phyloP scores from a whole-genome alignment of 1,140 invertebrate genomes.

The Zaprionus kolodkinae region DNA sequence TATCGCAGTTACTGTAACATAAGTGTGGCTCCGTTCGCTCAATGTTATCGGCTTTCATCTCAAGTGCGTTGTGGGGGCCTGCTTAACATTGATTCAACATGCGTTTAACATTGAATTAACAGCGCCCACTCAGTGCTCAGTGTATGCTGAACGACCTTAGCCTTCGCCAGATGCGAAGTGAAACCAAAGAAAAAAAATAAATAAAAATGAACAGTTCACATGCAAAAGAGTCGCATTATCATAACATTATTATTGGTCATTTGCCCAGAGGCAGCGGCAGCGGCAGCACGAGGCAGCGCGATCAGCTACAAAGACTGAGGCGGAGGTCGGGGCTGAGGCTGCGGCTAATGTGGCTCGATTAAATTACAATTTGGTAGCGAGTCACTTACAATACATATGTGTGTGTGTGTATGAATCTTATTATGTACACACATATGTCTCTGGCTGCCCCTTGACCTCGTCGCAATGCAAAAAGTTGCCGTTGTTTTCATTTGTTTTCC shows the following conservation, averaged over 20 bases:
- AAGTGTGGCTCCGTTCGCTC: conserved; percentile 31
- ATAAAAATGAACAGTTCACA: conserved; percentile 27
- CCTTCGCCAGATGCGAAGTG: conserved; percentile 52
- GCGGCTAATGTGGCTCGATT: conserved; percentile 56
- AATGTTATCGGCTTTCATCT: conserved; percentile 63
- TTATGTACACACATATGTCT: conserved; percentile 34
- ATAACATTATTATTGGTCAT: conserved; percentile 61
- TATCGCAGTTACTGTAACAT: conserved; percentile 9
- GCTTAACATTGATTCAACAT: conserved; percentile 64
- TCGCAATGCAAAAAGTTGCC: conserved; percentile 71
- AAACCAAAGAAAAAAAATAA: conserved; percentile 20
- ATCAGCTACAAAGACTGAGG: conserved; percentile 32
- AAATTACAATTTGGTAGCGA: conserved; percentile 11
- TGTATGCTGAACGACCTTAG: conserved; percentile 56
- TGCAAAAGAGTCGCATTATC: conserved; percentile 35
- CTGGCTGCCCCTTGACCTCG: conserved; percentile 64
- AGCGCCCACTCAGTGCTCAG: conserved; percentile 53
- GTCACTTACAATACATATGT: neutral
- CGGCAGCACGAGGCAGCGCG: conserved; percentile 55
- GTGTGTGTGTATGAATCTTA: conserved; percentile 24
- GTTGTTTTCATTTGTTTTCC: conserved; percentile 28
- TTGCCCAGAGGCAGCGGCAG: conserved; percentile 55
- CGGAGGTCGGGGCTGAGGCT: neutral
- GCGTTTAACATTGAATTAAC: conserved; percentile 71
- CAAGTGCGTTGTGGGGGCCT: conserved; percentile 37